Conservation (phyloP, 2,888 invertebrate genomes). For the Amphipoea lucens region DNA sequence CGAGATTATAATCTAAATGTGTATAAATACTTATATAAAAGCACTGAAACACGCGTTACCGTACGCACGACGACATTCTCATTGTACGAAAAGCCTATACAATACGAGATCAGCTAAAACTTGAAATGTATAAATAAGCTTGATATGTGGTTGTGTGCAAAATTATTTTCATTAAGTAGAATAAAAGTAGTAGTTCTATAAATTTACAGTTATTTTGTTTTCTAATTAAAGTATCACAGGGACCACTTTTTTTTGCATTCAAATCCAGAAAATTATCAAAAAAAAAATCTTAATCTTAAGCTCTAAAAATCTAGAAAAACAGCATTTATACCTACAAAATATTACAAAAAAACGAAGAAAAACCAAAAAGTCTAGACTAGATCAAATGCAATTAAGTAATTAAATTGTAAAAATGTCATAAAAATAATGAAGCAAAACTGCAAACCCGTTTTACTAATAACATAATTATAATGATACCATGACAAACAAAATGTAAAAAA, state of each 20-base stretch:
- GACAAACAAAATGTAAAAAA: background rate
- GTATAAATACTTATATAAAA: constrained; percentile 10
- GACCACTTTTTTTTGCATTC: background rate
- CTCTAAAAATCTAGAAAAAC: background rate
- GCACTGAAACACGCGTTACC: constrained; percentile 1
- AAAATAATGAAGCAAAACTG: background rate
- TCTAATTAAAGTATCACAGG: background rate
- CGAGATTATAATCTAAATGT: constrained; percentile 39
- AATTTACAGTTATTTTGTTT: background rate
- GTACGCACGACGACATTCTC: background rate
- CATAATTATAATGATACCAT: background rate
- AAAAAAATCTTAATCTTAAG: background rate
- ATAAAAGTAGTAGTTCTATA: background rate
- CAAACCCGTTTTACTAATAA: background rate
- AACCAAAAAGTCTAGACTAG: background rate
- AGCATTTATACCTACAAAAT: background rate
- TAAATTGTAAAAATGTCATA: background rate
- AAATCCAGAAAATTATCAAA: background rate
- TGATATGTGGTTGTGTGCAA: background rate
- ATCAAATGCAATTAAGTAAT: background rate
- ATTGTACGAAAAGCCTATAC: background rate
- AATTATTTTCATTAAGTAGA: background rate
- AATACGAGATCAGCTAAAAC: background rate
- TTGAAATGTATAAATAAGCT: background rate
- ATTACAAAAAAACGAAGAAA: background rate